phyloP scores from a whole-genome alignment of 2,888 invertebrate genomes.

The Mythimna vitellina region DNA sequence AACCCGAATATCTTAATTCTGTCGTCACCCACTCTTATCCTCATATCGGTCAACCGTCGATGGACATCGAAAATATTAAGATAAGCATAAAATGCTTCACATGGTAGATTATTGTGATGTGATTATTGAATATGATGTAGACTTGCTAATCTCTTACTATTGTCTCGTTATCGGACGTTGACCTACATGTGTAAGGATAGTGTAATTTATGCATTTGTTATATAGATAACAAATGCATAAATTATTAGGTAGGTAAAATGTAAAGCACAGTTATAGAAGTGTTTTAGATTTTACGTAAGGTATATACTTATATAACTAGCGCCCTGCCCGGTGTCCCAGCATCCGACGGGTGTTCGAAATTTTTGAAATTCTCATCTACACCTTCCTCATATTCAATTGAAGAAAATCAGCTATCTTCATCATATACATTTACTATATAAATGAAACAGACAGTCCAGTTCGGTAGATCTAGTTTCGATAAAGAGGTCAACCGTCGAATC shows the following conservation, averaged over 20 bases:
- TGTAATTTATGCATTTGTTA: constrained; percentile 25
- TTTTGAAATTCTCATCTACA: too few relatives aligned
- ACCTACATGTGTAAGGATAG: constrained; percentile 4
- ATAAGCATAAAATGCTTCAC: constrained; percentile 1
- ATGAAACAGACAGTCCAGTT: too few relatives aligned
- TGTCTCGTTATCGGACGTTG: constrained; percentile 31
- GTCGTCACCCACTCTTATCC: not conserved
- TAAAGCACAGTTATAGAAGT: too few relatives aligned
- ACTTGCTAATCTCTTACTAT: constrained; percentile 28
- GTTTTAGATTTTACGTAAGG: not conserved
- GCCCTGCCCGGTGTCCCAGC: too few relatives aligned
- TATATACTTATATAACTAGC: not conserved
- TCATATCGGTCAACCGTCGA: constrained; percentile 2
- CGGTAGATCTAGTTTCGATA: too few relatives aligned
- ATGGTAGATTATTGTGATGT: not conserved
- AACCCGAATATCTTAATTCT: not conserved
- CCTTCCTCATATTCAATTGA: too few relatives aligned
- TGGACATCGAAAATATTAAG: constrained; percentile 1
- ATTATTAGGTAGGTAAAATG: too few relatives aligned
- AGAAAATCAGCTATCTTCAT: too few relatives aligned
- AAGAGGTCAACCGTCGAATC: too few relatives aligned
- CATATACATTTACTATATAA: too few relatives aligned
- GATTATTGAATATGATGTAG: constrained; percentile 16
- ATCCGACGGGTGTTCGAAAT: too few relatives aligned
- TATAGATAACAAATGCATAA: too few relatives aligned